These are phyloP conservation scores for Burhinus oedicnemus DNA, from an alignment of 2,113 vertebrate species.

Conservation along the genomic window DNA sequence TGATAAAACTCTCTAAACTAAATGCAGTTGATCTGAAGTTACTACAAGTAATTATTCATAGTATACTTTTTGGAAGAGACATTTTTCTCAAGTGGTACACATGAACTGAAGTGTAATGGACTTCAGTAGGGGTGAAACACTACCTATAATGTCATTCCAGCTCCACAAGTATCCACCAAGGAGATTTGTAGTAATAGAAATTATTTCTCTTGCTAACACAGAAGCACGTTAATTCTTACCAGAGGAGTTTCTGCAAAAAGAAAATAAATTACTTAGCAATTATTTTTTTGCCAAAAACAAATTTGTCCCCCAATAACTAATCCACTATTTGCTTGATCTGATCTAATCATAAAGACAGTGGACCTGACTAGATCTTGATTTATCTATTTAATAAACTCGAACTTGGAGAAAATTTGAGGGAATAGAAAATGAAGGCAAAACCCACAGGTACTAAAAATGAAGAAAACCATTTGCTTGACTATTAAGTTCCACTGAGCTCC, in stretches of 20 bases:
- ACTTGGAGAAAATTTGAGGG: too few relatives aligned
- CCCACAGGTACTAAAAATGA: too few relatives aligned
- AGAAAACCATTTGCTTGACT: too few relatives aligned
- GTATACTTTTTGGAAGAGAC: not conserved
- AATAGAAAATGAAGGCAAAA: too few relatives aligned
- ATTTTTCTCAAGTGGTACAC: not conserved
- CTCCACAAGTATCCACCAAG: not conserved
- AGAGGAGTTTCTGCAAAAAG: not conserved
- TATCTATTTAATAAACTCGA: too few relatives aligned
- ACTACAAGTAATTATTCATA: not conserved
- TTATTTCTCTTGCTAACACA: not conserved
- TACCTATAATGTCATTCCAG: not conserved
- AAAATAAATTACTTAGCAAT: not conserved
- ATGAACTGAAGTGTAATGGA: not conserved
- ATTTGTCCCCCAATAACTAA: too few relatives aligned
- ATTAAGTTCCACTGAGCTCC: too few relatives aligned
- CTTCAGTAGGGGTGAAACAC: not conserved
- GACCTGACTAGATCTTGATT: too few relatives aligned
- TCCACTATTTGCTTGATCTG: too few relatives aligned
- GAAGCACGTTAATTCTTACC: not conserved
- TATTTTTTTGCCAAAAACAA: not conserved
- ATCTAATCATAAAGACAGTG: too few relatives aligned
- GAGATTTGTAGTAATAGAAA: not conserved
- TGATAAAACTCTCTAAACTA: not conserved
- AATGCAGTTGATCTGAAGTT: not conserved